A percentile compares a stretch with the other conserved stretches of the same genome.
Evolutionary conservation across 2,113 vertebrate genomes (phyloP).

Genomic region (Plecotus auritus): DNA sequence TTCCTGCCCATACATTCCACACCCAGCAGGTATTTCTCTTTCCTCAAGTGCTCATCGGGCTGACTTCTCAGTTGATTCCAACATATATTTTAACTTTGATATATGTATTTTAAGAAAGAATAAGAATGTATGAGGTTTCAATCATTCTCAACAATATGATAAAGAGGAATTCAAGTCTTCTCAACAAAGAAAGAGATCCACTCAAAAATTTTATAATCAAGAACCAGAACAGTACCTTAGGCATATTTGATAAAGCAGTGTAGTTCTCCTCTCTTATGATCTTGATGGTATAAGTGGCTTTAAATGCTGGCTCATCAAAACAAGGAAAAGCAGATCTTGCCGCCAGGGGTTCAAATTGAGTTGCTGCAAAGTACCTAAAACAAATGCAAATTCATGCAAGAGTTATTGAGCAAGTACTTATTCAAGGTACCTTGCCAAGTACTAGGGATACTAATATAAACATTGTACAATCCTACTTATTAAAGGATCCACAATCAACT

Average conservation of each 20-base stretch:
- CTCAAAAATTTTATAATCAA: neutral
- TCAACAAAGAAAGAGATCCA: slow-evolving; percentile 33
- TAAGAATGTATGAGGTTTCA: neutral
- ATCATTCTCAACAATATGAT: neutral
- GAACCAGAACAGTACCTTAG: slow-evolving; percentile 84
- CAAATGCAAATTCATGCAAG: slow-evolving; percentile 48
- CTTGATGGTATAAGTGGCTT: slow-evolving; percentile 91
- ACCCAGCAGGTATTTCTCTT: neutral
- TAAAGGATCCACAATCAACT: neutral
- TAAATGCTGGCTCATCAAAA: slow-evolving; percentile 96
- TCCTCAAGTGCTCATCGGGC: neutral
- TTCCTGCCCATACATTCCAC: neutral
- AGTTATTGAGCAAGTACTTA: slow-evolving; percentile 31
- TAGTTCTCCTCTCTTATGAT: slow-evolving; percentile 87
- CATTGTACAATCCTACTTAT: neutral
- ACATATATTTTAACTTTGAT: neutral
- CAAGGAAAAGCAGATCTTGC: slow-evolving; percentile 96
- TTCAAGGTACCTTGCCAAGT: neutral
- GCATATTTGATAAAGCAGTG: slow-evolving; percentile 95
- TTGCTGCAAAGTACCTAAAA: slow-evolving; percentile 91
- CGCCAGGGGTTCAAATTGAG: slow-evolving; percentile 95
- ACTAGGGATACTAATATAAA: neutral
- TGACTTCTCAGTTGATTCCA: neutral
- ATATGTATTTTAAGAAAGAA: slow-evolving; percentile 23
- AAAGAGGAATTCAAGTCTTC: slow-evolving; percentile 8